Conservation (phyloP, 2,113 vertebrate genomes). For the Rhodinocichla rosea region DNA sequence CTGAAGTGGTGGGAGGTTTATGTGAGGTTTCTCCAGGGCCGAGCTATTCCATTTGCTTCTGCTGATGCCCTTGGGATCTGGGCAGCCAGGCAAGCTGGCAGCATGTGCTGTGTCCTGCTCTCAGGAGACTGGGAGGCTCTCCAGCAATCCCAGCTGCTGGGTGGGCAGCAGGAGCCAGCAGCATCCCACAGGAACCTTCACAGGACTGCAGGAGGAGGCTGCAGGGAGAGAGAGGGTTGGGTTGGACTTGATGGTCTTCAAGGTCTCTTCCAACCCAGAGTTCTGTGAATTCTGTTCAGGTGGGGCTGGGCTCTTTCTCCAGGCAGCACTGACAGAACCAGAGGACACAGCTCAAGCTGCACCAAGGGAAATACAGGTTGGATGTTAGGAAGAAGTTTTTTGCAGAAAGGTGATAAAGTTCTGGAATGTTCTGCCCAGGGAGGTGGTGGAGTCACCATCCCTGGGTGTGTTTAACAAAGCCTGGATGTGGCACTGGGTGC, state of each 20-base stretch:
- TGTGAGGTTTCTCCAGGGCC: not conserved
- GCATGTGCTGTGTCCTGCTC: not conserved
- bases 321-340: not conserved
- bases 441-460: not conserved
- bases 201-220: not conserved
- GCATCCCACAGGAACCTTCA: accelerated
- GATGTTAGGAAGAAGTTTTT: not conserved
- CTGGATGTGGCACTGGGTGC: not conserved
- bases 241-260: not conserved
- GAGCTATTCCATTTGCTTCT: not conserved
- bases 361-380: not conserved
- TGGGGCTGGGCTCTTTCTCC: not conserved
- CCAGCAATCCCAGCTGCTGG: no score
- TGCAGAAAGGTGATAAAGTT: not conserved
- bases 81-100: not conserved
- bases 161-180: not conserved
- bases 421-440: not conserved
- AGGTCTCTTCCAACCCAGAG: not conserved
- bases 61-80: accelerated
- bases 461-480: not conserved
- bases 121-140: accelerated
- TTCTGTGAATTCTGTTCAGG: not conserved
- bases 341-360: not conserved
- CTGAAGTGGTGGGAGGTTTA: not conserved
- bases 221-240: not conserved